Evolutionary conservation across 2,113 vertebrate species (phyloP).

Genomic region (Brienomyrus brachyistius): DNA sequence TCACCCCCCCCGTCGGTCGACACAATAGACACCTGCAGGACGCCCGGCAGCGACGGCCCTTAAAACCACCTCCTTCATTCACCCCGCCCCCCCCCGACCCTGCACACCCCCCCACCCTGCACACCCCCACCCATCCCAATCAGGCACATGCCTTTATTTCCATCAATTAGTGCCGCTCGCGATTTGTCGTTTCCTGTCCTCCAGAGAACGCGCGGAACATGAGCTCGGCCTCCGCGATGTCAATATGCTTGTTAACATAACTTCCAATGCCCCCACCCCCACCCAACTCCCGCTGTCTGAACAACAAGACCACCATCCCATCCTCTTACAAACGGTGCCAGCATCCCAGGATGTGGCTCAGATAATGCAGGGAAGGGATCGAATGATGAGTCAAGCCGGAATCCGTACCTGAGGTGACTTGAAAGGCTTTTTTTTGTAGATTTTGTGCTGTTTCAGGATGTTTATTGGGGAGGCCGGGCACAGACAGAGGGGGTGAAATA

Average conservation of each 20-base stretch:
- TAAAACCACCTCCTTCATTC: too few relatives aligned
- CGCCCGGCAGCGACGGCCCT: too few relatives aligned
- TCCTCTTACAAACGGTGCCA: background rate
- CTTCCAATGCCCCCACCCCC: background rate
- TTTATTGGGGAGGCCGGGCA: background rate
- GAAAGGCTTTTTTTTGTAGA: background rate
- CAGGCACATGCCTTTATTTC: slow-evolving; percentile 45
- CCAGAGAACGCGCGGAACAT: slow-evolving; percentile 35
- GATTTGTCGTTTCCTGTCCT: slow-evolving; percentile 55
- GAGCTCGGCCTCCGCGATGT: background rate
- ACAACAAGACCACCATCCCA: background rate
- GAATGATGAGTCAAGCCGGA: background rate
- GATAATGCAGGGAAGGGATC: background rate
- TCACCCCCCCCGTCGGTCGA: too few relatives aligned
- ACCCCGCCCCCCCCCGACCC: too few relatives aligned
- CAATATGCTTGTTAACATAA: slow-evolving; percentile 16
- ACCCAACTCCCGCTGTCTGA: background rate
- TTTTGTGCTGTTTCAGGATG: slow-evolving; percentile 6
- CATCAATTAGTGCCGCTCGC: slow-evolving; percentile 54
- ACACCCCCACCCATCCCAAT: slow-evolving; percentile 11
- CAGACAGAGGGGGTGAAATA: background rate
- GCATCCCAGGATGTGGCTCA: background rate
- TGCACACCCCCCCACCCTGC: background rate
- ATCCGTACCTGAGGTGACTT: background rate
- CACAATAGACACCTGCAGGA: too few relatives aligned